phyloP scores from a whole-genome alignment of 2,113 vertebrate species.

The Danio rerio region GRCz12tu NC_133196.1:19477501-19478000 shows the following conservation, averaged over 20 bases:
- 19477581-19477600: background rate
- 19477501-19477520: background rate
- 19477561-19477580: background rate
- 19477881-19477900: conserved; percentile 32
- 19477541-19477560: background rate
- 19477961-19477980: background rate
- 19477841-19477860: conserved; percentile 14
- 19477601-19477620: background rate
- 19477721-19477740: background rate
- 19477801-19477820: conserved; percentile 21
- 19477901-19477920: conserved; percentile 24
- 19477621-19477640: background rate
- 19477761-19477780: conserved; percentile 4
- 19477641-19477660: background rate
- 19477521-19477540: background rate
- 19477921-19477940: background rate
- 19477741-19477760: conserved; percentile 30
- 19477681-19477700: background rate
- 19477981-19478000: background rate
- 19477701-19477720: background rate
- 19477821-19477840: conserved; percentile 13
- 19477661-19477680: conserved; percentile 3
- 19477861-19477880: conserved; percentile 29
- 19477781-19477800: background rate
- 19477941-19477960: background rate